Evolutionary conservation across 2,113 vertebrate species (phyloP), one percentile per base, ranked within the genome.

Genomic region (Glaucidium brasilianum): DNA sequence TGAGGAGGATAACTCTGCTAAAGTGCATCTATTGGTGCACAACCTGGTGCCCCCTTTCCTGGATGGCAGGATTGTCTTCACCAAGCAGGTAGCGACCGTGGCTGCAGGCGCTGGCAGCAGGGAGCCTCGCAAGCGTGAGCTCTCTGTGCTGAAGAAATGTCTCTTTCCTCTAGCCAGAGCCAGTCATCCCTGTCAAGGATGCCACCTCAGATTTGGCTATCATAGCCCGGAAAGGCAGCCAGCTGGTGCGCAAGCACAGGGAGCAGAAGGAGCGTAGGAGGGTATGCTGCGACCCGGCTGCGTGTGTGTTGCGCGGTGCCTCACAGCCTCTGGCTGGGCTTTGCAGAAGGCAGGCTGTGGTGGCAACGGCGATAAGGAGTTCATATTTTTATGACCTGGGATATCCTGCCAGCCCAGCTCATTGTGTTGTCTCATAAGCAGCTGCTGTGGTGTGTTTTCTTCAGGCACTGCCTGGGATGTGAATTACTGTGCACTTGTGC

Each of bases 221-320:
- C 91, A 99, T 99, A 76, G 99, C 99, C 85, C 99, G 99, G 14
- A 99, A 99, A 94, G 99, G 99, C 95, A 99, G 99, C 94, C 99
- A 99, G n/a, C 93, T 99, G 30, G 99, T 99, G 74, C 99, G 99
- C 81, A 99, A 99, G 95, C 99, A 99, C 96, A 98, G 99, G 72
- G 99, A 99, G 91, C 99, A 99, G 77, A 99, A 99, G 96, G 99
- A 99, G 63, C 99, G 99, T 41, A 99, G 99, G 88, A 99, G 99
- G 99, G 99, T 99, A 88, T 26, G 97, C 62, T 69, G 89, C 49
- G 37, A 49, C 12, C 5, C 10, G 2, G 0, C 43, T 9, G 5
- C 58, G 12, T 14, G 2, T 1, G 0, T 0, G 0, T 49, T 55
- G 4, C 2, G 7, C 20, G 11, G 43, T 20, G 72, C 11, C 35